phyloP scores from a whole-genome alignment of 2,113 vertebrate genomes.

The Rhinichthys klamathensis region DNA sequence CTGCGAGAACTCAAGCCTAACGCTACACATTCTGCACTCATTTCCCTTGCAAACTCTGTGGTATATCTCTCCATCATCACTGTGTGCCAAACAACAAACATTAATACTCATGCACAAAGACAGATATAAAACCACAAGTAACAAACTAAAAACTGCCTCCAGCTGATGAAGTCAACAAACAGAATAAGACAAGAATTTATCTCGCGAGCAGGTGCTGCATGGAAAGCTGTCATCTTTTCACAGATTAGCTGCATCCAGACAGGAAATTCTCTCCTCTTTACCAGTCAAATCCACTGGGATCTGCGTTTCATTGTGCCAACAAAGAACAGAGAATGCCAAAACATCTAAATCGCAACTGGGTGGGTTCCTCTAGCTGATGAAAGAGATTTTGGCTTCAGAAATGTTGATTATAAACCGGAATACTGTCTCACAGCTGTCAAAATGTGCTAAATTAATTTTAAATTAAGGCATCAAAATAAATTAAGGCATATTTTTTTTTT shows the following conservation, averaged over 20 bases:
- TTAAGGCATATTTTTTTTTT: too few species aligned
- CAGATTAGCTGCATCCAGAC: constrained; percentile 58
- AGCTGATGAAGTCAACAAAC: constrained; percentile 31
- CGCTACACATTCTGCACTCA: constrained; percentile 55
- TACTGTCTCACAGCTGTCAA: not conserved
- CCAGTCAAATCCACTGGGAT: constrained; percentile 72
- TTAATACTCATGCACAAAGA: constrained; percentile 34
- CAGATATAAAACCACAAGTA: constrained; percentile 24
- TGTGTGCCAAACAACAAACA: constrained; percentile 7
- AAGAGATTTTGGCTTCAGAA: constrained; percentile 18
- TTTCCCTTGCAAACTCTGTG: constrained; percentile 74
- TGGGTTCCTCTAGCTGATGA: not conserved
- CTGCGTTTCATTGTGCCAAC: constrained; percentile 63
- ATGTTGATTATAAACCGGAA: not conserved
- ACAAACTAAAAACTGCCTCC: constrained; percentile 28
- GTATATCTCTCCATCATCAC: constrained; percentile 45
- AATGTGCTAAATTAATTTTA: not conserved
- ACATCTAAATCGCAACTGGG: constrained; percentile 37
- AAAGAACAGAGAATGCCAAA: constrained; percentile 71
- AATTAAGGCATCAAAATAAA: too few species aligned
- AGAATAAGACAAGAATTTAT: constrained; percentile 34
- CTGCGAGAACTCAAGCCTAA: constrained; percentile 17
- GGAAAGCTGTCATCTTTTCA: constrained; percentile 34
- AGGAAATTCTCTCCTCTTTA: constrained; percentile 70
- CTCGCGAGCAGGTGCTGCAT: constrained; percentile 29